These are phyloP conservation scores for Dolomedes plantarius DNA, from an alignment of 2,888 invertebrate species.

Conservation along the genomic window DNA sequence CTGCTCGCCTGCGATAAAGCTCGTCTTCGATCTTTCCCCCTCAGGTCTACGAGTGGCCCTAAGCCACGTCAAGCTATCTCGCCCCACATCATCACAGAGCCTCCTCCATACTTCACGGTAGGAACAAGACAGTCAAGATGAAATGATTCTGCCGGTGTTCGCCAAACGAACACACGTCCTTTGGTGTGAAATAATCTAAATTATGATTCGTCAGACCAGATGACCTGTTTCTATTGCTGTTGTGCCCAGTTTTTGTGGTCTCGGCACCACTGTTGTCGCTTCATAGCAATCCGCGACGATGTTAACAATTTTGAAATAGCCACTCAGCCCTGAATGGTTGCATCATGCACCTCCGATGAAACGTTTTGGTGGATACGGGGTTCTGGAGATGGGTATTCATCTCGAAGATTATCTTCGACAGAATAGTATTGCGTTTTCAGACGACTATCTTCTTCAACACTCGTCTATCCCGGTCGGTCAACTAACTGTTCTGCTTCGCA, in stretches of 20 bases:
- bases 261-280: not conserved
- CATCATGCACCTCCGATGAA: not conserved
- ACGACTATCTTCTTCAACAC: not conserved
- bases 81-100: conserved; percentile 14
- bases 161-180: no score
- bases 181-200: no score
- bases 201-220: not conserved
- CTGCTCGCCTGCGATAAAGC: not conserved
- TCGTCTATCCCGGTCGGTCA: not conserved
- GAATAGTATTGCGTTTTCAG: not conserved
- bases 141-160: conserved; percentile 5
- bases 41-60: not conserved
- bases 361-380: no score
- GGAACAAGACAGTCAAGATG: not conserved
- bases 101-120: conserved; percentile 9
- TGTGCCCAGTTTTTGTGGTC: not conserved
- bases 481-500: conserved; percentile 7
- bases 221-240: not conserved
- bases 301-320: not conserved
- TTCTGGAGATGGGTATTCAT: not conserved
- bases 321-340: conserved; percentile 8
- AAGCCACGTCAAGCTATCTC: not conserved
- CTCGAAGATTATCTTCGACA: not conserved
- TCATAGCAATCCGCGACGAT: not conserved
- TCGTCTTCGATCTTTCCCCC: not conserved